Evolutionary conservation across 2,888 invertebrate species (phyloP).

Genomic region (Prionchulus punctatus): DNA sequence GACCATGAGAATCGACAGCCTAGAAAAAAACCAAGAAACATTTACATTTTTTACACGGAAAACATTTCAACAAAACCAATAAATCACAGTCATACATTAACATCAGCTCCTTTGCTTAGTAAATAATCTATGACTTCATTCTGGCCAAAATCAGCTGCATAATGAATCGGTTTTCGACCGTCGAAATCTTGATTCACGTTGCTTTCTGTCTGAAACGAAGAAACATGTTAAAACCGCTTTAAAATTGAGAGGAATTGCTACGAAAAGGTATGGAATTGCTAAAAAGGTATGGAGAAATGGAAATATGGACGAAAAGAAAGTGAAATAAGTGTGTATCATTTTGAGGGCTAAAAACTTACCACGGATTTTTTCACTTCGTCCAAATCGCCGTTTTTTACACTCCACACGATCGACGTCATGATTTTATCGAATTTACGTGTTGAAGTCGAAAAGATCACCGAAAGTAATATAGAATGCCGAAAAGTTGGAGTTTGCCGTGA

Average conservation of each 20-base stretch:
- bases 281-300: background rate
- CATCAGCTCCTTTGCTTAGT: constrained; percentile 70
- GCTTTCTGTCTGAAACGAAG: constrained; percentile 2
- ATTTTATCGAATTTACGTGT: too few species aligned
- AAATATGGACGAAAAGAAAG: background rate
- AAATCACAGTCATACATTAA: constrained; percentile 51
- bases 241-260: background rate
- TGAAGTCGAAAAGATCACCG: too few species aligned
- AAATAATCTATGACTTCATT: constrained; percentile 69
- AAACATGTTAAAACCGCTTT: background rate
- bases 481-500: too few species aligned
- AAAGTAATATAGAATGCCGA: background rate
- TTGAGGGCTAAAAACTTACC: background rate
- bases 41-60: background rate
- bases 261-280: background rate
- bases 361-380: constrained; percentile 7
- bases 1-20: constrained; percentile 84
- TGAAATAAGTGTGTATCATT: background rate
- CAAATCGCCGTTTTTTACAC: constrained; percentile 12
- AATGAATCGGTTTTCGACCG: constrained; percentile 72
- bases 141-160: constrained; percentile 89
- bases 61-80: background rate
- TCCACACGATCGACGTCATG: constrained; percentile 3
- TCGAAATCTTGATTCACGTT: constrained; percentile 61
- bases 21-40: constrained; percentile 37